Conservation (phyloP, 92 coral and sea anemone species). For the Muricea muricata region DNA sequence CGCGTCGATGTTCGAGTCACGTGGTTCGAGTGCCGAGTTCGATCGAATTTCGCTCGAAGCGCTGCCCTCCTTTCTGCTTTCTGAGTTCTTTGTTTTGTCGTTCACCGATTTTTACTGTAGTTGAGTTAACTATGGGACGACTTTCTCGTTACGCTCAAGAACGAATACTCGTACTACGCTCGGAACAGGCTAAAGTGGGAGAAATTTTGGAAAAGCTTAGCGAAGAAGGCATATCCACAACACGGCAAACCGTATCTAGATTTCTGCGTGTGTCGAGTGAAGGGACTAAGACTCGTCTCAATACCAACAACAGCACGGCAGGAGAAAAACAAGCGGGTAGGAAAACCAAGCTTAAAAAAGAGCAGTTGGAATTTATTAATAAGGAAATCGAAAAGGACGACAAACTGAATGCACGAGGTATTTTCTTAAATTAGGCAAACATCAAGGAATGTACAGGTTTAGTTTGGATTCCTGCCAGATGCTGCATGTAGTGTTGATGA, state of each 20-base stretch:
- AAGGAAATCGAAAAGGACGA: constrained; percentile 18
- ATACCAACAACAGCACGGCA: not conserved
- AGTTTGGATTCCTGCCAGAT: too few species aligned
- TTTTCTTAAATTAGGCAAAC: not conserved
- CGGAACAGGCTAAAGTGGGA: not conserved
- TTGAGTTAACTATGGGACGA: not conserved
- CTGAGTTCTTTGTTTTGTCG: not conserved
- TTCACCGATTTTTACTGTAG: not conserved
- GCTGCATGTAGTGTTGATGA: too few species aligned
- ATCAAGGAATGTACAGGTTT: too few species aligned
- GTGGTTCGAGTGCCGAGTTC: constrained; percentile 76
- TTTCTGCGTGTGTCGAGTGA: constrained; percentile 20
- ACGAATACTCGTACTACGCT: not conserved
- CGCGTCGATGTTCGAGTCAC: constrained; percentile 37
- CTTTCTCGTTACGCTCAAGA: constrained; percentile 13
- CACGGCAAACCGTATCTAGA: constrained; percentile 14
- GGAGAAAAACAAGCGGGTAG: not conserved
- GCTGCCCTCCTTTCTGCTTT: constrained; percentile 63
- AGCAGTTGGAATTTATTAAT: not conserved
- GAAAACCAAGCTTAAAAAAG: not conserved
- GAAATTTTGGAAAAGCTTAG: constrained; percentile 13
- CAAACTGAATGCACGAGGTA: constrained; percentile 10
- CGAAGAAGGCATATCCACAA: constrained; percentile 19
- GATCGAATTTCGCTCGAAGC: constrained; percentile 51
- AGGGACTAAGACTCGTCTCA: constrained; percentile 2